Conservation (phyloP, 2,888 invertebrate genomes). For the Monopis laevigella region DNA sequence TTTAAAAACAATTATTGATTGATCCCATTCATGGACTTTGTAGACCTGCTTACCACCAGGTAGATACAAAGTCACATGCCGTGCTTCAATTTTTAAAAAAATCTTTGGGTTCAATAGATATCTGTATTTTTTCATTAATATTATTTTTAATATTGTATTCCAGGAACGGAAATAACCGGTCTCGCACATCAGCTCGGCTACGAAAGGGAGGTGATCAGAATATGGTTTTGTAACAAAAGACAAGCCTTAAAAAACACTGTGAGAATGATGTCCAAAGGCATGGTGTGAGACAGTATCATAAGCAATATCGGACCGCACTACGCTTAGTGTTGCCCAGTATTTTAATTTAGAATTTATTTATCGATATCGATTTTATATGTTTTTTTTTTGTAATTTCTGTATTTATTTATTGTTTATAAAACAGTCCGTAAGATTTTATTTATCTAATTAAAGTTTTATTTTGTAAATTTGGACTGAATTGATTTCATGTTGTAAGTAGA, state of each 20-base stretch:
- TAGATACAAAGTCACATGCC: too few species aligned
- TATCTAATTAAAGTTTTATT: not conserved
- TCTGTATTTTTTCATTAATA: too few species aligned
- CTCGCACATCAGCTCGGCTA: slow-evolving; percentile 95
- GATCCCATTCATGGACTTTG: too few species aligned
- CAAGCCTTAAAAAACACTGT: slow-evolving; percentile 98
- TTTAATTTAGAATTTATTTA: slow-evolving; percentile 23
- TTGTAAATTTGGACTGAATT: not conserved
- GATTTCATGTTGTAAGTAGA: not conserved
- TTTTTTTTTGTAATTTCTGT: not conserved
- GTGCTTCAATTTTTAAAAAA: too few species aligned
- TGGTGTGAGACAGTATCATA: slow-evolving; percentile 57
- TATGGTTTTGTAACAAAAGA: slow-evolving; percentile 99
- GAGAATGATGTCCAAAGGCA: slow-evolving; percentile 90
- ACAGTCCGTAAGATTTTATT: not conserved
- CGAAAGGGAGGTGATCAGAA: slow-evolving; percentile 96
- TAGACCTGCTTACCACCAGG: too few species aligned
- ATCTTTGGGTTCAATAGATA: too few species aligned
- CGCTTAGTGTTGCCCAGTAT: slow-evolving; percentile 6
- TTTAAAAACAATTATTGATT: too few species aligned
- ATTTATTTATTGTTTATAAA: not conserved
- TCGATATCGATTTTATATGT: slow-evolving; percentile 24
- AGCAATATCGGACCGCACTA: not conserved
- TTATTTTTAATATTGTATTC: too few species aligned
- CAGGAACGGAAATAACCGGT: slow-evolving; percentile 97